phyloP scores from a whole-genome alignment of 2,888 invertebrate genomes.

The Leucoma salicis region DNA sequence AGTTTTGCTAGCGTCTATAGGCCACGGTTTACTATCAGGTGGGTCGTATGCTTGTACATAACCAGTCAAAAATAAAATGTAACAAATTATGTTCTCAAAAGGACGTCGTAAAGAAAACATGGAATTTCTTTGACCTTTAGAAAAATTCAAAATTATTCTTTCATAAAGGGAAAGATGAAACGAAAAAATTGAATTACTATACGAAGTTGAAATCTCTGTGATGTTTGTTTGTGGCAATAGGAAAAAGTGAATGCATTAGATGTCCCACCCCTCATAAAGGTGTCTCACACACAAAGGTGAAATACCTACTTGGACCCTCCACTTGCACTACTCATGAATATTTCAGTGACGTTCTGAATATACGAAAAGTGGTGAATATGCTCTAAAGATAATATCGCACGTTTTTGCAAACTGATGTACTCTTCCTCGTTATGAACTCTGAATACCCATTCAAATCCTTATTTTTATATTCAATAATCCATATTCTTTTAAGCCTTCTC shows the following conservation, averaged over 20 bases:
- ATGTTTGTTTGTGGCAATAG: constrained; percentile 66
- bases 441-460: constrained; percentile 16
- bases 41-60: too few species aligned
- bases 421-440: constrained; percentile 11
- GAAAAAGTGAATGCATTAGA: constrained; percentile 68
- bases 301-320: constrained; percentile 53
- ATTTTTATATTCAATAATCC: too few species aligned
- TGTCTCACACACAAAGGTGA: constrained; percentile 42
- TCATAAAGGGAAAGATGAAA: constrained; percentile 47
- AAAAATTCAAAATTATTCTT: constrained; percentile 32
- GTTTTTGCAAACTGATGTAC: constrained; percentile 19
- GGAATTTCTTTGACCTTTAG: constrained; percentile 25
- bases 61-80: constrained; percentile 20
- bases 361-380: constrained; percentile 57
- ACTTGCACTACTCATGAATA: constrained; percentile 67
- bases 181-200: constrained; percentile 63
- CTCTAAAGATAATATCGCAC: constrained; percentile 37
- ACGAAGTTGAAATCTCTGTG: constrained; percentile 60
- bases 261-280: constrained; percentile 42
- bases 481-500: too few species aligned
- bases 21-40: too few species aligned
- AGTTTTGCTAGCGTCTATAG: too few species aligned
- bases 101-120: constrained; percentile 20
- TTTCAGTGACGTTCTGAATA: constrained; percentile 59
- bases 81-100: too few species aligned